Percentiles rank a stretch among this genome's conserved stretches.
phyloP scores from a whole-genome alignment of 1,140 invertebrate genomes.

The Artemia franciscana region DNA sequence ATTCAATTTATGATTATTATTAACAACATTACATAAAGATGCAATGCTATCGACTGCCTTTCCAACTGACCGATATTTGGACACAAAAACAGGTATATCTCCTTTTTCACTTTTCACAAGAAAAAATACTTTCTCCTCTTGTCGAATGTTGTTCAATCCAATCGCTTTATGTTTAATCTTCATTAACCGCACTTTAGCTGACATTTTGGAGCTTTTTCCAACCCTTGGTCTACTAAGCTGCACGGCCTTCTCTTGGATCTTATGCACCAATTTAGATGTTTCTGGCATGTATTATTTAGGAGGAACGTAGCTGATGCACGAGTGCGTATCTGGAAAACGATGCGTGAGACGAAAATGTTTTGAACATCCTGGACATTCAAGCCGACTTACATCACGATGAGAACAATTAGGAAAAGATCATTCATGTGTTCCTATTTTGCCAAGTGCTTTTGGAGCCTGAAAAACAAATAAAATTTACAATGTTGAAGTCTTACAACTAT shows the following conservation, averaged over 20 bases:
- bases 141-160: slow-evolving; percentile 28
- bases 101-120: slow-evolving; percentile 21
- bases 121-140: slow-evolving; percentile 31
- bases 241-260: slow-evolving; percentile 25
- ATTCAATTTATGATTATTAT: slow-evolving; percentile 29
- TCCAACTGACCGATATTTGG: slow-evolving; percentile 28
- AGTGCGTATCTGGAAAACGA: slow-evolving; percentile 30
- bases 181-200: slow-evolving; percentile 39
- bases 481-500: no score
- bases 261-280: slow-evolving; percentile 24
- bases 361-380: slow-evolving; percentile 30
- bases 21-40: slow-evolving; percentile 25
- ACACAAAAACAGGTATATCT: slow-evolving; percentile 30
- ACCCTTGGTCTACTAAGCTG: slow-evolving; percentile 23
- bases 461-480: no score
- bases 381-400: slow-evolving; percentile 24
- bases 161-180: slow-evolving; percentile 34
- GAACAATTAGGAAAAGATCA: slow-evolving; percentile 18
- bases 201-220: slow-evolving; percentile 26
- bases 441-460: no score
- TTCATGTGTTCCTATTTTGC: slow-evolving; percentile 9
- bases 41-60: slow-evolving; percentile 31
- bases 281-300: slow-evolving; percentile 25
- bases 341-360: slow-evolving; percentile 34
- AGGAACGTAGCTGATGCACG: slow-evolving; percentile 24